Conservation (phyloP, 2,797 vertebrate species). For the Fundulus diaphanus region DNA sequence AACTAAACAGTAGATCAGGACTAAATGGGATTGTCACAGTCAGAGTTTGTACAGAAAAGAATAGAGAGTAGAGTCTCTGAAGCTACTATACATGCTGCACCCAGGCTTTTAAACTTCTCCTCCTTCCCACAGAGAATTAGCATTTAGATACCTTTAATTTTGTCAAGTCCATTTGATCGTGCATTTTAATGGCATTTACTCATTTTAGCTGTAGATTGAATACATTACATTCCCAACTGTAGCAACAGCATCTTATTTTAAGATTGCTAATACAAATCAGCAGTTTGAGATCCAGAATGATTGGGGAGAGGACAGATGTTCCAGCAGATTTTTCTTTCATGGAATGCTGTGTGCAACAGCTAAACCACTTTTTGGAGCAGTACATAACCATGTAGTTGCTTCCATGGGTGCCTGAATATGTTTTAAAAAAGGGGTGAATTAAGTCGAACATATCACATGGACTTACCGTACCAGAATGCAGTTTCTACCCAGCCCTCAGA, state of each 20-base stretch:
- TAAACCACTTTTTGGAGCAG: background rate
- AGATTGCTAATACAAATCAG: slow-evolving; percentile 13
- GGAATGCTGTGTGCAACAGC: background rate
- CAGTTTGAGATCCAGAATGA: background rate
- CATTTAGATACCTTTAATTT: slow-evolving; percentile 17
- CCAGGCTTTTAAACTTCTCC: background rate
- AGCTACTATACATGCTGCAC: background rate
- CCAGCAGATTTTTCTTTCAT: background rate
- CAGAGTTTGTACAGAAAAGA: slow-evolving; percentile 20
- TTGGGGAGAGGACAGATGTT: background rate
- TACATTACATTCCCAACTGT: slow-evolving; percentile 13
- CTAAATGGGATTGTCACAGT: slow-evolving; percentile 38
- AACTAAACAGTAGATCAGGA: slow-evolving; percentile 28
- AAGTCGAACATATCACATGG: background rate
- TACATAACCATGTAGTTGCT: background rate
- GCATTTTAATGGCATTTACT: slow-evolving; percentile 23
- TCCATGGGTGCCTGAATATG: background rate
- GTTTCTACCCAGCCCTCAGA: background rate
- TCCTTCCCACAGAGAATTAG: slow-evolving; percentile 9
- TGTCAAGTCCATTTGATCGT: slow-evolving; percentile 6
- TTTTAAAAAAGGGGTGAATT: background rate
- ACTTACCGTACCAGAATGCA: background rate
- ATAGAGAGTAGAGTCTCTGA: slow-evolving; percentile 10
- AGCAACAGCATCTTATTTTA: slow-evolving; percentile 8
- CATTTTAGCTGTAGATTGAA: slow-evolving; percentile 2